Conservation (phyloP, 2,113 vertebrate genomes). For the Lophura nycthemera region DNA sequence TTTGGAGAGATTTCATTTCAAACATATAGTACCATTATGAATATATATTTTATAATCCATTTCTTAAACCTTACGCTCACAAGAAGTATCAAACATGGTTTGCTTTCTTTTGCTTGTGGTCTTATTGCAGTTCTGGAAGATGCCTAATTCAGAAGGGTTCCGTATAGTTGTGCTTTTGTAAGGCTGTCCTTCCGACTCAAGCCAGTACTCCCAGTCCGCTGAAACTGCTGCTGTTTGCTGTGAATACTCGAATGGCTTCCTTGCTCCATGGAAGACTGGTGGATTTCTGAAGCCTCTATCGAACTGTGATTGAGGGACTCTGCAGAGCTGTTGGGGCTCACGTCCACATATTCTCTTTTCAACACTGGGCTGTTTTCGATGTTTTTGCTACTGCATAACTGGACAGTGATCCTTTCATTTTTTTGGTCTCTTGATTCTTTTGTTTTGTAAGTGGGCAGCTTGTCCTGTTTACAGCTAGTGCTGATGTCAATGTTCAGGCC, state of each 20-base stretch:
- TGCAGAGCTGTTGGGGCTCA: slow-evolving; percentile 86
- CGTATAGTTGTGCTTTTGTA: slow-evolving; percentile 96
- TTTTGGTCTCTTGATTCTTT: slow-evolving; percentile 84
- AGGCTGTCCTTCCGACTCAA: slow-evolving; percentile 96
- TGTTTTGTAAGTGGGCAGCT: slow-evolving; percentile 79
- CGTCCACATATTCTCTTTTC: slow-evolving; percentile 84
- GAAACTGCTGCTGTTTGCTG: slow-evolving; percentile 87
- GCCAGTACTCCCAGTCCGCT: slow-evolving; percentile 89
- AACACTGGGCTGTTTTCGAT: slow-evolving; percentile 75
- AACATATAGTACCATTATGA: slow-evolving; percentile 74
- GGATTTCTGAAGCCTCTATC: slow-evolving; percentile 86
- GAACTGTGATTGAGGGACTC: slow-evolving; percentile 90
- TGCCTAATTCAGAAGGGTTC: slow-evolving; percentile 94
- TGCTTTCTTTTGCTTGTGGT: background rate
- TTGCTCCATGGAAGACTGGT: slow-evolving; percentile 87
- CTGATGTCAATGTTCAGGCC: slow-evolving; percentile 84
- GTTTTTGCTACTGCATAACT: slow-evolving; percentile 85
- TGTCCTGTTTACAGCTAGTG: slow-evolving; percentile 81
- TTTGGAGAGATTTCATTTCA: slow-evolving; percentile 63
- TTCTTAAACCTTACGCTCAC: slow-evolving; percentile 19
- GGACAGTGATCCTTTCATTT: slow-evolving; percentile 83
- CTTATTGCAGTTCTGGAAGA: slow-evolving; percentile 58
- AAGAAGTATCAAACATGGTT: slow-evolving; percentile 38
- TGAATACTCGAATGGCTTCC: slow-evolving; percentile 81
- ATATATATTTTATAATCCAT: slow-evolving; percentile 69